Percentiles rank a stretch among this genome's conserved stretches.
Evolutionary conservation across 2,888 invertebrate species (phyloP).

Genomic region (Colletes collaris): DNA sequence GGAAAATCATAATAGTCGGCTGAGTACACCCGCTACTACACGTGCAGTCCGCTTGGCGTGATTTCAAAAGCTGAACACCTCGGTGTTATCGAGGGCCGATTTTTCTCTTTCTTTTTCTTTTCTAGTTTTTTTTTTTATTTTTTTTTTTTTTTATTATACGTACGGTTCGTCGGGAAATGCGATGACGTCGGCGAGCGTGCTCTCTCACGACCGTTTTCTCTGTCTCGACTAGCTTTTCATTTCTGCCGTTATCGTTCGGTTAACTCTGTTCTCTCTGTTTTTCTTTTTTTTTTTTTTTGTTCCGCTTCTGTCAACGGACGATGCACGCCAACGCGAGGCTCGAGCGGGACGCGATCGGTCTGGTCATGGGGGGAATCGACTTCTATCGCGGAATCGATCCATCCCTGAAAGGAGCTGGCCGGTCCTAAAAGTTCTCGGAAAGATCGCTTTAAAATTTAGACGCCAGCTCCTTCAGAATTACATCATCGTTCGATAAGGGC

Average conservation of each 20-base stretch:
- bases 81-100: slow-evolving; percentile 53
- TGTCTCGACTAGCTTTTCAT: background rate
- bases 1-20: slow-evolving; percentile 74
- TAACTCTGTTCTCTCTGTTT: slow-evolving; percentile 13
- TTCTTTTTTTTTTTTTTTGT: background rate
- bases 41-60: slow-evolving; percentile 66
- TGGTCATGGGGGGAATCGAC: slow-evolving; percentile 13
- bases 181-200: slow-evolving; percentile 49
- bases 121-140: no score
- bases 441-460: no score
- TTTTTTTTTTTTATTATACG: slow-evolving; percentile 14
- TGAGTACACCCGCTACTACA: slow-evolving; percentile 60
- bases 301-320: slow-evolving; percentile 13
- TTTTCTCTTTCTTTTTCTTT: no score
- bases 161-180: slow-evolving; percentile 49
- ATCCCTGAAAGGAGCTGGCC: no score
- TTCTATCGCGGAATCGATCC: background rate
- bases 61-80: slow-evolving; percentile 59
- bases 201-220: slow-evolving; percentile 15
- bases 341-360: slow-evolving; percentile 39
- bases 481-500: no score
- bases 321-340: slow-evolving; percentile 36
- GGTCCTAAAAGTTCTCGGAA: no score
- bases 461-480: no score
- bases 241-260: slow-evolving; percentile 7